Percentiles rank a stretch among this genome's conserved stretches.
Conservation (phyloP, 2,113 vertebrate genomes). For the Mellivora capensis region DNA sequence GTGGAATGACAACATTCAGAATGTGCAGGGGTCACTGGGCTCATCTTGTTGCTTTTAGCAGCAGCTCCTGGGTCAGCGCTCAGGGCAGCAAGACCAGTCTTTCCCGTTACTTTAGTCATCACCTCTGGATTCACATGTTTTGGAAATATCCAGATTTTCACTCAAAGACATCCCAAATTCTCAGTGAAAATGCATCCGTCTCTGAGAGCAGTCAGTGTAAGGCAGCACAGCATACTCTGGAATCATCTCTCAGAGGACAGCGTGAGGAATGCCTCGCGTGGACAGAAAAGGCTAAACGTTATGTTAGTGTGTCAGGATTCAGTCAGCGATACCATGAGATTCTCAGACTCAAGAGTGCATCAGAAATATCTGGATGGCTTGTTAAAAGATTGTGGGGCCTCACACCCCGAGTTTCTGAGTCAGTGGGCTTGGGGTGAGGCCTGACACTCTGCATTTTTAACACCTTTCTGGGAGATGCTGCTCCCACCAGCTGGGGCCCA, state of each 20-base stretch:
- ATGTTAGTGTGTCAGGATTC: too few species aligned
- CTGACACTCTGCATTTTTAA: background rate
- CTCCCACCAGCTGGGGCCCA: background rate
- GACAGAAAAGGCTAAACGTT: background rate
- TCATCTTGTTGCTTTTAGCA: fast-evolving
- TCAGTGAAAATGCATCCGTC: background rate
- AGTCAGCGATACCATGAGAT: fast-evolving
- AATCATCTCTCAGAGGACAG: too few species aligned
- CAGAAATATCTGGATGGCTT: background rate
- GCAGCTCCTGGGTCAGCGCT: background rate
- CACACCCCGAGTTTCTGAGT: background rate
- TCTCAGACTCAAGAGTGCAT: background rate
- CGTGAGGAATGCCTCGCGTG: background rate
- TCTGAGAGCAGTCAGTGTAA: background rate
- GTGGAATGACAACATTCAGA: background rate
- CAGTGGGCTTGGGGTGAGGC: background rate
- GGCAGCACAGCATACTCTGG: background rate
- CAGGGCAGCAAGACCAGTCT: background rate
- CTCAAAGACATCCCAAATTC: background rate
- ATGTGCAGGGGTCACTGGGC: background rate
- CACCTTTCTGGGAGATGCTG: background rate
- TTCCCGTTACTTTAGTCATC: background rate
- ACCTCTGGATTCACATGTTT: background rate
- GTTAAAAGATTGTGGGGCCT: too few species aligned
- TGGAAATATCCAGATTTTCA: background rate